A percentile compares a stretch with the other conserved stretches of the same genome.
These are phyloP conservation scores for Gobiocypris rarus DNA, from an alignment of 2,113 vertebrate genomes.

Conservation along the genomic window DNA sequence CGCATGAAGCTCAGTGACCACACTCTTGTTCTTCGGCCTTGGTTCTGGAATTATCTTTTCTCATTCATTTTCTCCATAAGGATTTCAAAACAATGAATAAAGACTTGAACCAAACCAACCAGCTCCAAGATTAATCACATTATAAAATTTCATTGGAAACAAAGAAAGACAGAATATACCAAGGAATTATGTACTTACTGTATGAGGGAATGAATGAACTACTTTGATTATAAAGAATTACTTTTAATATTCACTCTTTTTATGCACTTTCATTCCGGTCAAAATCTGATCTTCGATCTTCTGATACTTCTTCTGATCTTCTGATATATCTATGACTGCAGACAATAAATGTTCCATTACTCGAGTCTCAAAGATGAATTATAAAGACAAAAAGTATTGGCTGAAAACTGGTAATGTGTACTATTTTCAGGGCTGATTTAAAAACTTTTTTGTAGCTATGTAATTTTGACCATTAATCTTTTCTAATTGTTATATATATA, in stretches of 20 bases:
- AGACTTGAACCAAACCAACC: background rate
- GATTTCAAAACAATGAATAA: constrained; percentile 5
- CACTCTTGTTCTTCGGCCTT: background rate
- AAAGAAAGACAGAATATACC: background rate
- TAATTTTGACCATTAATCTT: no score
- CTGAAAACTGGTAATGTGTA: background rate
- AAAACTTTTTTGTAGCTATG: background rate
- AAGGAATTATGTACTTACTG: background rate
- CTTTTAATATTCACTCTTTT: background rate
- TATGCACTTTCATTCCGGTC: background rate
- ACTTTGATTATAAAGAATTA: background rate
- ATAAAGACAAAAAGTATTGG: background rate
- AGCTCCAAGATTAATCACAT: background rate
- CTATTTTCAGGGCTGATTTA: background rate
- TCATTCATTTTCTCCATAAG: background rate
- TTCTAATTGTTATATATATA: no score
- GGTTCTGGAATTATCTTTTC: background rate
- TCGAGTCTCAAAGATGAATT: background rate
- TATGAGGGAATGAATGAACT: background rate
- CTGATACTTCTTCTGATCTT: background rate
- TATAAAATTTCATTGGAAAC: background rate
- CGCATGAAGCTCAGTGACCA: background rate
- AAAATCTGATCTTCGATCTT: background rate
- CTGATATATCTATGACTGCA: background rate
- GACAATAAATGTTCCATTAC: background rate